Base-by-base conservation (phyloP, 1,140 invertebrate species). In the Venturia canescens region DNA sequence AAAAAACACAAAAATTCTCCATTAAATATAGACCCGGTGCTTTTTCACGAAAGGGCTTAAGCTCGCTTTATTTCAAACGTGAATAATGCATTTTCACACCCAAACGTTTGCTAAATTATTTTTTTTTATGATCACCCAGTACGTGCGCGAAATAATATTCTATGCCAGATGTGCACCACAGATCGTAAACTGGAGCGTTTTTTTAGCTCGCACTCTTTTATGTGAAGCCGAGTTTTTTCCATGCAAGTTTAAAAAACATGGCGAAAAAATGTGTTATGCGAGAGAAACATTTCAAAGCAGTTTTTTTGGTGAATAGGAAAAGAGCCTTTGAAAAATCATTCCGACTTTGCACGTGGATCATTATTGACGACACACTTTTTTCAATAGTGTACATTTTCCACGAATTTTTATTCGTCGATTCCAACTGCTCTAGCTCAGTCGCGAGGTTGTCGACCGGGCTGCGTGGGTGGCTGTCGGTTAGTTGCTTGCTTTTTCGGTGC, bases 401-500 rank as follows among this genome's bases (percentile, higher is more conserved):
- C n/a, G n/a, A n/a, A n/a, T 44, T 44, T 44, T 44, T 9, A 5
- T 13, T 44, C 1, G 2, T 13, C 13, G 16, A 21, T 27, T 21
- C 18, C 16, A 31, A 26, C 44, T 78, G 11, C n/a, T 63, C 4
- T 78, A 11, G 67, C 34, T 23, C 18, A 27, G 76, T 38, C 48
- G 63, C 71, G 27, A 57, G 69, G 60, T 82, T 78, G 80, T 82
- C 80, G 80, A 63, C 80, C 66, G 80, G 69, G 80, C 18, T 74
- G 60, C 67, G 57, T 76, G 72, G 57, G 76, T 79, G 76, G 70
- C 27, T 79, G 53, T 27, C 29, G 67, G 34, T 60, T 13, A 69
- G 13, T 21, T 48, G 70, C 53, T 88, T 88, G 75, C 80, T 50
- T n/a, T 29, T 18, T 26, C 44, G n/a, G 23, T 77, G 15, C 83